phyloP scores from a whole-genome alignment of 2,113 vertebrate genomes.

The Anolis sagrei region DNA sequence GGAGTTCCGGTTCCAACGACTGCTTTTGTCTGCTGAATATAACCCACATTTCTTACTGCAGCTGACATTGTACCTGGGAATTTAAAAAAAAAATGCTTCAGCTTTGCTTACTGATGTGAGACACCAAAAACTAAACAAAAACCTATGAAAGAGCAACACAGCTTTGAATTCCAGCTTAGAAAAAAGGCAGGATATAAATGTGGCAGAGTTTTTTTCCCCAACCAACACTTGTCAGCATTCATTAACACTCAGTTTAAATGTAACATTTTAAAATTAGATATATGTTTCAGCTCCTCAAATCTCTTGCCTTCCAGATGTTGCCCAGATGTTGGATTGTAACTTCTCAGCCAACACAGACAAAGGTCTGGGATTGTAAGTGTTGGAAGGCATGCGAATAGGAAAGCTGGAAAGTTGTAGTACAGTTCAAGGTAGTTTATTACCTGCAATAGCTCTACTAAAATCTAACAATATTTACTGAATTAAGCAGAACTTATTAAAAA shows the following conservation, averaged over 20 bases:
- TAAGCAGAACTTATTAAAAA: neutral
- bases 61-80: constrained; percentile 89
- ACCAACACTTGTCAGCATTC: neutral
- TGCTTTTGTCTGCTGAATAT: constrained; percentile 76
- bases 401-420: neutral
- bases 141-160: neutral
- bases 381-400: too few species aligned
- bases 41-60: constrained; percentile 88
- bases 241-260: neutral
- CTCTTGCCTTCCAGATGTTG: too few species aligned
- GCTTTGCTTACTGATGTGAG: constrained; percentile 18
- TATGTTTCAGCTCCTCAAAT: neutral
- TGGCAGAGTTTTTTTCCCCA: too few species aligned
- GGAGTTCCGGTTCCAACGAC: constrained; percentile 85
- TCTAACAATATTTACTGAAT: neutral
- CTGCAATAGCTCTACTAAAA: neutral
- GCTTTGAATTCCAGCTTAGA: neutral
- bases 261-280: neutral
- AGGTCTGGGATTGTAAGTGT: too few species aligned
- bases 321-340: too few species aligned
- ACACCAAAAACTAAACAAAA: constrained; percentile 14
- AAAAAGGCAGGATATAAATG: neutral
- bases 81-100: constrained; percentile 57
- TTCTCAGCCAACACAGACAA: too few species aligned
- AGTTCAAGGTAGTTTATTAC: neutral